Base-by-base conservation (phyloP, 2,113 vertebrate species). In the Mirounga angustirostris region DNA sequence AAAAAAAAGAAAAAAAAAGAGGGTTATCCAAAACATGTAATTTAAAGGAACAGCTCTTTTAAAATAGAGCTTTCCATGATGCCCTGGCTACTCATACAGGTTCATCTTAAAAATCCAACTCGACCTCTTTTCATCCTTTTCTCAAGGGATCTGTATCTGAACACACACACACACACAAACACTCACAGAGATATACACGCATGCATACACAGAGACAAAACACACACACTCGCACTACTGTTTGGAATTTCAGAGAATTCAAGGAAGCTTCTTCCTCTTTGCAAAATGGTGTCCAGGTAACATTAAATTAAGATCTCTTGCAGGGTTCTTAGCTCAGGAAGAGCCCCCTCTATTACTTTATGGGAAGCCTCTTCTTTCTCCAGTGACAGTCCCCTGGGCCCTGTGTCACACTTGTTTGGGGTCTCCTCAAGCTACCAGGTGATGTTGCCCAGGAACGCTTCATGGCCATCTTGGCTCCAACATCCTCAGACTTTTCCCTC, bases 41-140 rank as follows among this genome's bases (percentile, higher is more conserved):
- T 69, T 94, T 69, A 91, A 97, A 94, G 71, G 73, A 56, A 0
- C 14, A 30, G 18, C 85, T 83, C 56, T 54, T 82, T 97, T 43
- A 94, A 92, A 91, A 91, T 61, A 95, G 89, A 93, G 65, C 89
- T 94, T 97, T 94, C 85, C 78, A 74, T 24, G 91, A 93, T 79
- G 50, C 13, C 52, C 30, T 84, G 86, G n/a, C 11, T 52, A 59
- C 59, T 88, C 8, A 56, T 81, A 36, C 1, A 83, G 65, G 52
- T 69, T 89, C 61, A 87, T 71, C 69, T 90, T 85, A 81, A 84
- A 95, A 88, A 58, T 33, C 52, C 54, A 11, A 28, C 36, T 40
- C 30, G 15, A 74, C 58, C 69, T 74, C 69, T 89, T 96, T 95
- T 93, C 63, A 91, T 16, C 43, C 71, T 61, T 97, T 92, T 96